Conservation (phyloP, 64 coral and sea anemone species). For the Montipora capricornis region DNA sequence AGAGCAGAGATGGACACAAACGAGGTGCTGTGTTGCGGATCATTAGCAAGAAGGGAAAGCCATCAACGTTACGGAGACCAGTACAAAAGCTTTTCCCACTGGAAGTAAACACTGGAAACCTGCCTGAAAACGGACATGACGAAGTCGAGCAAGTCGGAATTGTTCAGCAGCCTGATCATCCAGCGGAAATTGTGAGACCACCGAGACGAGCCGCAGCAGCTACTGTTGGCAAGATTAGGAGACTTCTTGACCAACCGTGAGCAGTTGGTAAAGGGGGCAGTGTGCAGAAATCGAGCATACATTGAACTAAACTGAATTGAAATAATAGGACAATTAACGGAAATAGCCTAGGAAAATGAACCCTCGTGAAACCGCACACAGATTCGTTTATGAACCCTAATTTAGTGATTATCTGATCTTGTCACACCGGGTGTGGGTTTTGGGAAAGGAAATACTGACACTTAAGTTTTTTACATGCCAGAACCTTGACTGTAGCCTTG, state of each 20-base stretch:
- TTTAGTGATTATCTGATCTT: no score
- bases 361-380: no score
- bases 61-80: constrained; percentile 50
- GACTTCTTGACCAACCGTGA: constrained; percentile 20
- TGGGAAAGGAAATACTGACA: no score
- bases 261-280: background rate
- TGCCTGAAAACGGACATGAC: background rate
- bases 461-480: no score
- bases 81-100: constrained; percentile 71
- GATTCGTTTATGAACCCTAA: no score
- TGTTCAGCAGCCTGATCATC: background rate
- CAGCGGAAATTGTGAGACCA: background rate
- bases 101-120: constrained; percentile 20
- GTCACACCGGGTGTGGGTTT: no score
- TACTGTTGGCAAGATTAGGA: background rate
- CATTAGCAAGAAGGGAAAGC: constrained; percentile 50
- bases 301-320: no score
- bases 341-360: no score
- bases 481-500: no score
- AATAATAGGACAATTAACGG: no score
- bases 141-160: background rate
- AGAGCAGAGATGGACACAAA: constrained; percentile 62
- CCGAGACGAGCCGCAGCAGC: constrained; percentile 12
- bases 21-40: constrained; percentile 66
- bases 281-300: no score